Base-by-base conservation (phyloP, 2,113 vertebrate species). In the Thomomys bottae region DNA sequence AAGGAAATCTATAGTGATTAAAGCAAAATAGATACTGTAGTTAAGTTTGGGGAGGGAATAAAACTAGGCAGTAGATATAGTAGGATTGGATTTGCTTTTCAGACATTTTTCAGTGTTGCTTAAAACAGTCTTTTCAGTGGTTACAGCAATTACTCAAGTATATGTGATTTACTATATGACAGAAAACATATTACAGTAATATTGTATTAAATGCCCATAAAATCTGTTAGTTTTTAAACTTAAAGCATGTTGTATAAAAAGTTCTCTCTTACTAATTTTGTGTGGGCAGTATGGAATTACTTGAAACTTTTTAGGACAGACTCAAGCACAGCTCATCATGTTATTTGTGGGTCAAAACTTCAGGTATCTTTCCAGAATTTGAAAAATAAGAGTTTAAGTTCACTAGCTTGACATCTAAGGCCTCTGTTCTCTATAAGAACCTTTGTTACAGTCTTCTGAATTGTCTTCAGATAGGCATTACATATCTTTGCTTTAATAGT, bases 21-120 rank as follows among this genome's bases (percentile, higher is more conserved):
- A 87, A 82, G 67, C 57, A 89, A 93, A 92, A 89, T 84, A 90
- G 94, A 95, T 86, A 77, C 83, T 49, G 64, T 64, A 73, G 72
- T 83, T 70, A 82, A 76, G 63, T 83, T 88, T 87, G 8, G 63
- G 63, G 45, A n/a, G 30, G 66, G 63, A 28, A 57, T 26, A 21
- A 64, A 40, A 26, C 64, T 38, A 81, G 75, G 24, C 67, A 66
- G 28, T 66, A 3, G 23, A 21, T 64, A 4, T 45, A 79, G 61
- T 38, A 40, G 83, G 45, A 63, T 38, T 75, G 17, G 3, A 30
- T 90, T 87, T 76, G 54, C 57, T 42, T 88, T 92, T 92, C 32
- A 82, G 6, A 88, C 59, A 38, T 54, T 85, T 88, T 88, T 90
- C 36, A 71, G 72, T 36, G 71, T 32, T 86, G 28, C 73, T 90